Base-by-base conservation (phyloP, 2,797 vertebrate species). In the Champsocephalus gunnari region DNA sequence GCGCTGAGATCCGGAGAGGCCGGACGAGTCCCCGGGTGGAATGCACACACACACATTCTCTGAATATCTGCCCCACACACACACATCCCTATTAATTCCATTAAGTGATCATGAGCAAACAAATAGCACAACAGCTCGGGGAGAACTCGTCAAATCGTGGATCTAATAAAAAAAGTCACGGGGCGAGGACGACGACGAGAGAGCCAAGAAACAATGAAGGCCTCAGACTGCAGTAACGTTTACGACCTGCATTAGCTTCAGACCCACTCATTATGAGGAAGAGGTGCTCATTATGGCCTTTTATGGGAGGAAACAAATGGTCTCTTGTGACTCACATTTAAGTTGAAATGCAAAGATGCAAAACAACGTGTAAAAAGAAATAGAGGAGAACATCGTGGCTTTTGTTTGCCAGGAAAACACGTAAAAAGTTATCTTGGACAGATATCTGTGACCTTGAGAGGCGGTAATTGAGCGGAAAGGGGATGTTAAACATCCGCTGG, bases 401-500 rank as follows among this genome's bases (percentile, higher is more conserved):
- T 38, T 69, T 82, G 73, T 88, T 79, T 76, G 80, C 58, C 3
- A 47, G 84, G 71, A 58, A 79, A 86, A 67, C 85, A 73, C 50
- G 19, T 79, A 80, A 60, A 28, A 67, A 87, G 81, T 90, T 91
- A 87, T 90, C 88, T 90, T 81, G 86, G 82, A 83, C 78, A 80
- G 77, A 89, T 91, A 88, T 93, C 89, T 89, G 85, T 88, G 91
- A 91, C 89, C 90, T 92, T 88, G 81, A 86, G 88, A 85, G 79
- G 86, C 79, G 60, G 82, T 92, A 91, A 91, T 90, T 90, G 89
- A 87, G 90, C 86, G 85, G 88, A 91, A 89, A 92, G 87, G 79
- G 89, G 89, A 92, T 88, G 91, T 85, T 84, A 93, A 94, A 94
- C 93, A 94, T 95, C 94, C 93, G 93, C 87, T 94, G 81, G 73